Conservation (phyloP, 2,113 vertebrate species). For the Noctilio leporinus region DNA sequence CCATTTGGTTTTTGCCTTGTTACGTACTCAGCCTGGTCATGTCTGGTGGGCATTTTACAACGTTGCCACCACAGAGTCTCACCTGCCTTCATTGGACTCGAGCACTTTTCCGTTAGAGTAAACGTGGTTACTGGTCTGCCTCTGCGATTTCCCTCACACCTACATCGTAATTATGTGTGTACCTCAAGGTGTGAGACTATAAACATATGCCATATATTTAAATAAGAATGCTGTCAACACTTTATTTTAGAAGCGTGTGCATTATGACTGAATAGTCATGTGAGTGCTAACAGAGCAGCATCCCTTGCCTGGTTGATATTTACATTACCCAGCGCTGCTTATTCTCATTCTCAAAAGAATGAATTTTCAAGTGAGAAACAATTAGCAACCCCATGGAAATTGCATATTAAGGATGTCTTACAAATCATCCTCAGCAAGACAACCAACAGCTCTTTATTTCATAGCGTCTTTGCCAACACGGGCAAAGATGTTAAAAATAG, state of each 20-base stretch:
- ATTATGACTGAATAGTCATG: slow-evolving; percentile 64
- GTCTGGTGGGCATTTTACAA: slow-evolving; percentile 13
- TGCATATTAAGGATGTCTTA: slow-evolving; percentile 26
- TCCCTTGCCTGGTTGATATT: slow-evolving; percentile 33
- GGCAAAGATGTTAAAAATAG: slow-evolving; percentile 34
- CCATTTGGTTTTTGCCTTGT: background rate
- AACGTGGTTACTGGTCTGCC: background rate
- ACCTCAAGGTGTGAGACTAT: slow-evolving; percentile 62
- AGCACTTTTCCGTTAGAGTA: slow-evolving; percentile 41
- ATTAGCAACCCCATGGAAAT: slow-evolving; percentile 41
- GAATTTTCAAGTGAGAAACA: slow-evolving; percentile 54
- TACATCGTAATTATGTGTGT: slow-evolving; percentile 67
- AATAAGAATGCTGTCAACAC: slow-evolving; percentile 67
- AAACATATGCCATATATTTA: slow-evolving; percentile 69
- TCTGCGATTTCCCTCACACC: slow-evolving; percentile 48
- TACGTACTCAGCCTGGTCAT: background rate
- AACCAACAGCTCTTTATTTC: slow-evolving; percentile 35
- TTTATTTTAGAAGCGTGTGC: slow-evolving; percentile 61
- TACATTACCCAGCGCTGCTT: slow-evolving; percentile 27
- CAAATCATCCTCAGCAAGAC: slow-evolving; percentile 16
- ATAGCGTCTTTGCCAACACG: slow-evolving; percentile 8
- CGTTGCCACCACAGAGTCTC: background rate
- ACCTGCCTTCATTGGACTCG: slow-evolving; percentile 44
- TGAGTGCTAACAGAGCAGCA: slow-evolving; percentile 28
- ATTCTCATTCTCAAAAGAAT: slow-evolving; percentile 45